Evolutionary conservation across 1,140 invertebrate species (phyloP).

Genomic region (Calliopsis andreniformis): DNA sequence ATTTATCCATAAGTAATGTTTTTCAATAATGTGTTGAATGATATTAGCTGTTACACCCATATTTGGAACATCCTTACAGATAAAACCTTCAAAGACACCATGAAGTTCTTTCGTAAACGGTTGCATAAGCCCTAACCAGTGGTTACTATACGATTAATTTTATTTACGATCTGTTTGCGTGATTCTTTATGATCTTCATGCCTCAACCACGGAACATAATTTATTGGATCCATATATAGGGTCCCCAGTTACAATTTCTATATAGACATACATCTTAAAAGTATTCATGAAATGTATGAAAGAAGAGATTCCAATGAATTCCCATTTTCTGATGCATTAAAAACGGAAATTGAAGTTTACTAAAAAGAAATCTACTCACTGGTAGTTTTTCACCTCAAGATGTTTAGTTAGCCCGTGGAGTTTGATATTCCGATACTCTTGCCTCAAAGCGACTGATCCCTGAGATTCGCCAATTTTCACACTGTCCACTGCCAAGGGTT

Average conservation of each 20-base stretch:
- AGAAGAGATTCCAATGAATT: too few species aligned
- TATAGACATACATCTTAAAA: too few species aligned
- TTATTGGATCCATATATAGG: too few species aligned
- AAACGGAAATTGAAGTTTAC: too few species aligned
- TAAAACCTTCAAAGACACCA: background rate
- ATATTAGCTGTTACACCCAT: background rate
- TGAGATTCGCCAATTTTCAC: constrained; percentile 82
- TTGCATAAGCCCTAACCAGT: background rate
- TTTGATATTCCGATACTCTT: constrained; percentile 83
- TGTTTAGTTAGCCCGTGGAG: constrained; percentile 82
- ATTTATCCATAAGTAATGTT: too few species aligned
- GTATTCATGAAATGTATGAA: too few species aligned
- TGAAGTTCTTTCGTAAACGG: too few species aligned
- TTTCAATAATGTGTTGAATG: too few species aligned
- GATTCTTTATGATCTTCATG: too few species aligned
- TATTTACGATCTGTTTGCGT: background rate
- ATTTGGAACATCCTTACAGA: background rate
- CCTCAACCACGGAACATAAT: background rate
- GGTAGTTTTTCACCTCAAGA: constrained; percentile 70
- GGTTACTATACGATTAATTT: background rate
- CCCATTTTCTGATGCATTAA: too few species aligned
- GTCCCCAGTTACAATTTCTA: too few species aligned
- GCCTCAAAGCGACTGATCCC: constrained; percentile 83
- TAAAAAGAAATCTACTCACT: constrained; percentile 32
- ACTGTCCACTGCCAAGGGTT: constrained; percentile 82